Percentiles rank a stretch among this genome's conserved stretches.
These are phyloP conservation scores for Sebastiscus tertius DNA, from an alignment of 2,797 vertebrate genomes.

Conservation along the genomic window DNA sequence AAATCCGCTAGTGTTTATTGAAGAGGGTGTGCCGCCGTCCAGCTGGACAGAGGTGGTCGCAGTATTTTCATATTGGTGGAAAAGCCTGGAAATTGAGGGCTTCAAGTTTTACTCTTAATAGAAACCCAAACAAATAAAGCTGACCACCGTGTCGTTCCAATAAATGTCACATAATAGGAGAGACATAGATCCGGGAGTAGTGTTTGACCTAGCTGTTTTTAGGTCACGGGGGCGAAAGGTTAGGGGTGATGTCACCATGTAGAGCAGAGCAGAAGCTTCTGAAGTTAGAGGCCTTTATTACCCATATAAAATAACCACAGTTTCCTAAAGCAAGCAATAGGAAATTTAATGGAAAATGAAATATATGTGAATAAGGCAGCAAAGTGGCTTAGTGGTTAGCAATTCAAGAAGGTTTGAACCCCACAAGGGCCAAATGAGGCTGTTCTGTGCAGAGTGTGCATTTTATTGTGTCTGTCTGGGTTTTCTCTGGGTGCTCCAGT, in stretches of 20 bases:
- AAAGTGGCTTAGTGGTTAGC: slow-evolving; percentile 19
- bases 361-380: slow-evolving; percentile 14
- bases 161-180: slow-evolving; percentile 50
- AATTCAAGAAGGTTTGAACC: slow-evolving; percentile 36
- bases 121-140: slow-evolving; percentile 60
- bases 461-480: slow-evolving; percentile 19
- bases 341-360: slow-evolving; percentile 38
- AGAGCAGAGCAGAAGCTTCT: slow-evolving; percentile 59
- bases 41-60: slow-evolving; percentile 39
- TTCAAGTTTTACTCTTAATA: slow-evolving; percentile 62
- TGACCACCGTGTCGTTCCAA: slow-evolving; percentile 49
- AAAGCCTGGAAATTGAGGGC: slow-evolving; percentile 51
- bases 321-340: slow-evolving; percentile 46
- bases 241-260: slow-evolving; percentile 61
- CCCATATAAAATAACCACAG: slow-evolving; percentile 58
- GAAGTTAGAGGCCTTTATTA: slow-evolving; percentile 63
- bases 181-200: slow-evolving; percentile 41
- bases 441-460: slow-evolving; percentile 11
- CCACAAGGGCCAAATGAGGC: slow-evolving; percentile 29
- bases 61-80: slow-evolving; percentile 60
- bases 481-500: slow-evolving; percentile 9
- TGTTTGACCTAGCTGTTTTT: slow-evolving; percentile 53
- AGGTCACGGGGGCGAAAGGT: slow-evolving; percentile 54
- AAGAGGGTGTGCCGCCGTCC: slow-evolving; percentile 46
- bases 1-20: slow-evolving; percentile 63